Conservation (phyloP, 2,888 invertebrate genomes). For the Danaus chrysippus region DNA sequence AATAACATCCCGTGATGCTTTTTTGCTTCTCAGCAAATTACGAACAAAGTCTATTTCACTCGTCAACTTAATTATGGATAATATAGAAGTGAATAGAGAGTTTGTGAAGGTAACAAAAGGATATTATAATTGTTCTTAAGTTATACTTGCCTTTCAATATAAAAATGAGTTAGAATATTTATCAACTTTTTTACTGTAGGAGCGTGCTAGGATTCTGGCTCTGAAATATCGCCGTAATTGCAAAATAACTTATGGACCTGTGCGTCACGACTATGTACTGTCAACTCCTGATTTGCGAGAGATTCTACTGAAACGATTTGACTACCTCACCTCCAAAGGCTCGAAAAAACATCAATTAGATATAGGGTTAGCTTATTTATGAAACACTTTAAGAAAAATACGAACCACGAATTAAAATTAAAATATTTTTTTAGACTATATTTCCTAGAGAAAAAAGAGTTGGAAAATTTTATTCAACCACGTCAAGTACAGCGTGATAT, state of each 20-base stretch:
- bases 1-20: slow-evolving; percentile 22
- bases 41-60: slow-evolving; percentile 19
- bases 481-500: slow-evolving; percentile 27
- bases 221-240: slow-evolving; percentile 23
- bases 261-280: slow-evolving; percentile 23
- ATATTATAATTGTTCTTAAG: neutral
- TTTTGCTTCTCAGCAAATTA: slow-evolving; percentile 20
- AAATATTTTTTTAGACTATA: slow-evolving; percentile 24
- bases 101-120: slow-evolving; percentile 25
- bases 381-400: neutral
- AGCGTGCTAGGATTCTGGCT: slow-evolving; percentile 21
- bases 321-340: slow-evolving; percentile 25
- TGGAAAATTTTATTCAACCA: slow-evolving; percentile 21
- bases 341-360: slow-evolving; percentile 25
- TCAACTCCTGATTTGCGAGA: slow-evolving; percentile 31
- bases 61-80: slow-evolving; percentile 27
- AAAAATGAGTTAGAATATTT: neutral
- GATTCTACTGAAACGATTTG: slow-evolving; percentile 33
- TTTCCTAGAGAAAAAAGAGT: slow-evolving; percentile 29
- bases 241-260: slow-evolving; percentile 27
- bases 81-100: slow-evolving; percentile 22
- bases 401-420: neutral
- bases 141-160: neutral
- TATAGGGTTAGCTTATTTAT: slow-evolving; percentile 25
- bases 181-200: slow-evolving; percentile 13